Percentiles rank a stretch among this genome's conserved stretches.
These are phyloP conservation scores for Stichopus horrens DNA, from an alignment of 53 echinoderm and acorn worm species.

Conservation along the genomic window DNA sequence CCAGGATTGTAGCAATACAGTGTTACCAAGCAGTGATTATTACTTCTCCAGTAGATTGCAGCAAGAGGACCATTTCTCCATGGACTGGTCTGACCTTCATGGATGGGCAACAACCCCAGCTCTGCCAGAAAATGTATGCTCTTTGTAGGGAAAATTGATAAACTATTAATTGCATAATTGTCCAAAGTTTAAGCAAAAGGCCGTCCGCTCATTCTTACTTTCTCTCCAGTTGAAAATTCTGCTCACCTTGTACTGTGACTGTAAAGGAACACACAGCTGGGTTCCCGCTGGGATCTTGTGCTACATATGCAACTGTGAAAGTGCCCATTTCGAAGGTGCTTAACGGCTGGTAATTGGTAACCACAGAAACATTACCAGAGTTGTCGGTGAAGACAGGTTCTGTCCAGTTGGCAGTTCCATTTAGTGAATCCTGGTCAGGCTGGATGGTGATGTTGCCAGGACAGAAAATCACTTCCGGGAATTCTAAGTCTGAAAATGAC, in stretches of 20 bases:
- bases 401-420: conserved; percentile 31
- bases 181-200: neutral
- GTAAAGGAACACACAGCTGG: conserved; percentile 31
- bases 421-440: neutral
- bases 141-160: too few species aligned
- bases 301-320: conserved; percentile 12
- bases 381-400: conserved; percentile 39
- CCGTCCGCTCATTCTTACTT: neutral
- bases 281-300: conserved; percentile 46
- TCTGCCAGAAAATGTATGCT: too few species aligned
- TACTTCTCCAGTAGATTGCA: too few species aligned
- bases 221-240: neutral
- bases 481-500: conserved; percentile 45
- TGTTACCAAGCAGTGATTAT: too few species aligned
- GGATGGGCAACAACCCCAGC: too few species aligned
- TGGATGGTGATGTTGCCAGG: conserved; percentile 29
- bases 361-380: neutral
- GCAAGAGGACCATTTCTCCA: too few species aligned
- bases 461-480: conserved; percentile 43
- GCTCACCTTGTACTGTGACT: conserved; percentile 15
- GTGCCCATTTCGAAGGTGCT: neutral
- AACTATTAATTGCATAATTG: too few species aligned
- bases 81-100: too few species aligned
- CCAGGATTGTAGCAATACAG: too few species aligned
- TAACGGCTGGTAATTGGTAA: neutral